A percentile compares a stretch with the other conserved stretches of the same genome.
Evolutionary conservation across 2,888 invertebrate genomes (phyloP).

Genomic region (Drosophila kanekoi): DNA sequence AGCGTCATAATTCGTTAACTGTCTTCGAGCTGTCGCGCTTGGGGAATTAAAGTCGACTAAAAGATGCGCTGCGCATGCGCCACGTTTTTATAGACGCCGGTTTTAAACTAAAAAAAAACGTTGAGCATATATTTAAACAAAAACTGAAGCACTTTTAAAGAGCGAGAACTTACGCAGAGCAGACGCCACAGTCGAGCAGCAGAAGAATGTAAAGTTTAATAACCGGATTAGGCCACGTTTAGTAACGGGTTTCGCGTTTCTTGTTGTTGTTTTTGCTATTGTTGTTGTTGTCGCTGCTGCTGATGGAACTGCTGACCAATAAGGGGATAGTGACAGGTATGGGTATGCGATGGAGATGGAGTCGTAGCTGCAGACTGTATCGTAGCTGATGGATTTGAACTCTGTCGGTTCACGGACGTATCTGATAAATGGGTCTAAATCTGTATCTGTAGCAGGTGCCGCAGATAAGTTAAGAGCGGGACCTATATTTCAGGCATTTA

Average conservation of each 20-base stretch:
- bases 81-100: constrained; percentile 59
- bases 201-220: constrained; percentile 73
- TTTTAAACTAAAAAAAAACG: constrained; percentile 29
- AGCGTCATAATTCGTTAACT: constrained; percentile 36
- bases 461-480: constrained; percentile 19
- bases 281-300: constrained; percentile 18
- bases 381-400: constrained; percentile 46
- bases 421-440: constrained; percentile 11
- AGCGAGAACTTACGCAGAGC: constrained; percentile 46
- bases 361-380: neutral
- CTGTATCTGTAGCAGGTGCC: constrained; percentile 9
- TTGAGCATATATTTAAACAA: neutral
- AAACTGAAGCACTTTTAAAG: constrained; percentile 50
- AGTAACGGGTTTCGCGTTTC: constrained; percentile 54
- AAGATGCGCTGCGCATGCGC: constrained; percentile 70
- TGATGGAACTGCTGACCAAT: constrained; percentile 47
- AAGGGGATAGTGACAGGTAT: constrained; percentile 37
- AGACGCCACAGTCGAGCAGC: neutral
- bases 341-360: constrained; percentile 32
- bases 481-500: constrained; percentile 17
- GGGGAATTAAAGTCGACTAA: constrained; percentile 61
- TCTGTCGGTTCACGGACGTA: constrained; percentile 65
- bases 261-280: constrained; percentile 19
- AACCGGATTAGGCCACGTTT: constrained; percentile 72
- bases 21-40: constrained; percentile 36